Percentiles rank a stretch among this genome's conserved stretches.
phyloP scores from a whole-genome alignment of 2,113 vertebrate genomes.

The Pseudorhombus dupliciocellatus region DNA sequence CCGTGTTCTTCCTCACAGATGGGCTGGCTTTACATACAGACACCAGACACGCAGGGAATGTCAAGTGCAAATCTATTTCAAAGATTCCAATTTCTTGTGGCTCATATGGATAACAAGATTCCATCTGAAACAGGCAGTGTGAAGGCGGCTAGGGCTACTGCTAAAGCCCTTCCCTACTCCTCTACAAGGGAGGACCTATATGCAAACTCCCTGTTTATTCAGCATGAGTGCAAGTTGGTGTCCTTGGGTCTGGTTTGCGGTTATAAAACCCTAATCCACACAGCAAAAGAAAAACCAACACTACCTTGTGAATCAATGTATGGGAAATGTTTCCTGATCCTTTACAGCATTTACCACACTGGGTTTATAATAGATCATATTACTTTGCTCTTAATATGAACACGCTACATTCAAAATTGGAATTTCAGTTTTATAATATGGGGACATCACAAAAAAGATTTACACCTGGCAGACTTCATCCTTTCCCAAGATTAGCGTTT shows the following conservation, averaged over 20 bases:
- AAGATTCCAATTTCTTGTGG: background rate
- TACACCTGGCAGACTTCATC: background rate
- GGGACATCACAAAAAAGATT: background rate
- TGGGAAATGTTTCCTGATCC: background rate
- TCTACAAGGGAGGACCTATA: background rate
- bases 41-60: too few relatives aligned
- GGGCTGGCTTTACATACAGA: too few relatives aligned
- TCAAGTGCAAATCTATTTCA: too few relatives aligned
- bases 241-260: conserved; percentile 24
- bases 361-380: background rate
- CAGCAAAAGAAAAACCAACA: conserved; percentile 7
- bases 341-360: background rate
- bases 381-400: background rate
- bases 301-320: conserved; percentile 4
- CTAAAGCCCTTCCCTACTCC: background rate
- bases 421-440: background rate
- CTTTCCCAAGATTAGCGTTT: background rate
- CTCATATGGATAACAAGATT: background rate
- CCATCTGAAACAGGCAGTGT: conserved; percentile 7
- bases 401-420: background rate
- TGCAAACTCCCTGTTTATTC: conserved; percentile 1
- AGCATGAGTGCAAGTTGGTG: conserved; percentile 18
- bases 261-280: conserved; percentile 34
- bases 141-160: conserved; percentile 12
- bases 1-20: too few relatives aligned